phyloP scores from a whole-genome alignment of 2,113 vertebrate genomes.

The Gyps fulvus region DNA sequence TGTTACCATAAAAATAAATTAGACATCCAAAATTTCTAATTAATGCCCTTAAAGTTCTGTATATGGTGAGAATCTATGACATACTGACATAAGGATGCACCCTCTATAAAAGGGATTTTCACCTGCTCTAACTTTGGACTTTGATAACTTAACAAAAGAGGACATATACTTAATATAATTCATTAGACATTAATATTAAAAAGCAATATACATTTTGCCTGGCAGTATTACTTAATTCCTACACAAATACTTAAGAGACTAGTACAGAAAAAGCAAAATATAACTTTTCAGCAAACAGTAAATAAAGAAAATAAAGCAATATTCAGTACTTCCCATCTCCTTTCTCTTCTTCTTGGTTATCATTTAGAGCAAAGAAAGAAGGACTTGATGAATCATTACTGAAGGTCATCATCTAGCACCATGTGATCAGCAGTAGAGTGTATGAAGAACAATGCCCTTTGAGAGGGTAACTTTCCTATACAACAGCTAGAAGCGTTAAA shows the following conservation, averaged over 20 bases:
- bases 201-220: neutral
- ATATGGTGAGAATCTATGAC: neutral
- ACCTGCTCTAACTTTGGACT: neutral
- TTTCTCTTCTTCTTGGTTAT: neutral
- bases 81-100: neutral
- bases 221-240: neutral
- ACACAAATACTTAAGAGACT: neutral
- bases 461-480: neutral
- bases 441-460: neutral
- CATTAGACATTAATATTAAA: neutral
- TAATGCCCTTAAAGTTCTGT: neutral
- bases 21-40: neutral
- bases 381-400: neutral
- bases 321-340: neutral
- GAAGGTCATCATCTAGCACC: neutral
- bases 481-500: neutral
- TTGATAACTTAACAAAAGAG: neutral
- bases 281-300: neutral
- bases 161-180: neutral
- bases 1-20: neutral
- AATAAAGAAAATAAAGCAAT: neutral
- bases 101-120: neutral
- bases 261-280: neutral
- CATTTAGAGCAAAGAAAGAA: neutral
- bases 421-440: neutral